Base-by-base conservation (phyloP, 1,140 invertebrate species). In the Diploscapter pachys region DNA sequence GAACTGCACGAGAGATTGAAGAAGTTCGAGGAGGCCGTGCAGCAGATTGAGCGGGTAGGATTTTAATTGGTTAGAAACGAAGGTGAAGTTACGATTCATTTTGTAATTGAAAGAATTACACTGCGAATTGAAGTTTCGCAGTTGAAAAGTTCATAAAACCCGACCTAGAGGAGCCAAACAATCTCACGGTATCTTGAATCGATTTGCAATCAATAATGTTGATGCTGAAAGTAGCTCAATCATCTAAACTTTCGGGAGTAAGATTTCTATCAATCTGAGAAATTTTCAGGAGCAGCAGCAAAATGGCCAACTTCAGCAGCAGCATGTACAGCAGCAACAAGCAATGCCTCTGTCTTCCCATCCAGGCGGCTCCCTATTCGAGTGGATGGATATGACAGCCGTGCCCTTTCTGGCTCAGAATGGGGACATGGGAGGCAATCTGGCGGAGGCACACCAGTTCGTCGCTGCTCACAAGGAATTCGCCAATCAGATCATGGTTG, bases 11-110 rank as follows among this genome's bases (percentile, higher is more conserved):
- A 69, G 50, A 71, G 69, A n/a, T 62, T 84, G 11, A 61, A 65
- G n/a, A 72, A 82, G 55, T 71, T 84, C 13, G 84, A 85, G 55
- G 65, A 72, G 50, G 51, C 84, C 49, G 81, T 84, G 5, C 67
- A 78, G 55, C 74, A 80, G 53, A 54, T 31, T 31, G 31, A 31
- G 78, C 55, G 55, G 63, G 66, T 55, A 66, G 73, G 75, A 48
- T 71, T 66, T 50, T 52, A n/a, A 6, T 51, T 49, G 13, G 11
- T 78, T 3, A 9, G 62, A 51, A 65, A 68, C 4, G 65, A 80
- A 73, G 53, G 55, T 62, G 71, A 65, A 68, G 73, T 67, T 9
- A 61, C 71, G 31, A 80, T 81, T 53, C 53, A 78, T 53, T 59
- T 63, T 64, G 62, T 63, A 54, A 53, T 61, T 1, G 31, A 31